Evolutionary conservation across 2,797 vertebrate genomes (phyloP), one percentile per base, ranked within the genome.

Genomic region (Sebastes glaucus): DNA sequence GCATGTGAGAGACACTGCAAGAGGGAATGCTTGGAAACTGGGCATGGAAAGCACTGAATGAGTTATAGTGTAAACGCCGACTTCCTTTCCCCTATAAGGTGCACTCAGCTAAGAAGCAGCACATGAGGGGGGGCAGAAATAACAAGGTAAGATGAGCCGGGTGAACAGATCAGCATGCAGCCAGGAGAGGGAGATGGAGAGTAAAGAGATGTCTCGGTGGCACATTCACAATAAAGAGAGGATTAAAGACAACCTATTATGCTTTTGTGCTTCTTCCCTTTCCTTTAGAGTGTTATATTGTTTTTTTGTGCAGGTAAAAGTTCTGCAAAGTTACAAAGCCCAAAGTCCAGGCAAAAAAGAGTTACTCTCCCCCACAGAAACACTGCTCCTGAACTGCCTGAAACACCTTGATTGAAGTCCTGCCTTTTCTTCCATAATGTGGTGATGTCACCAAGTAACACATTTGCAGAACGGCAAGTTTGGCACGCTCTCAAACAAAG

Each of bases 101-200:
- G 80, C 85, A 84, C 56, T 57, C 25, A 11, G 71, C 53, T 63
- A 42, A 67, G 71, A 76, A 32, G 77, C 59, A 53, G 78, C 75
- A 80, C 11, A 74, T 42, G 32, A 33, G 59, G 38, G 46, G 20
- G 20, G 71, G 74, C 71, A 84, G 62, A 80, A 86, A 88, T 79
- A 79, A 83, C 52, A 75, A 60, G 16, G 62, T 85, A 86, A 85
- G 30, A 30, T n/a, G 73, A 92, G 83, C 57, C 57, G 38, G 25
- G 70, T 13, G 33, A 79, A 66, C 57, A 81, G 59, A 11, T 63
- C n/a, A 16, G 60, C 46, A 27, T 35, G 42, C 64, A 10, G 13
- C 85, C 92, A 93, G 83, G 64, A 94, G 91, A 89, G 87, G 92
- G 94, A 84, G 79, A 57, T 28, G 27, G 66, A 80, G 80, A 84